These are phyloP conservation scores for Daphoenositta chrysoptera DNA, from an alignment of 2,113 vertebrate species.

Conservation along the genomic window DNA sequence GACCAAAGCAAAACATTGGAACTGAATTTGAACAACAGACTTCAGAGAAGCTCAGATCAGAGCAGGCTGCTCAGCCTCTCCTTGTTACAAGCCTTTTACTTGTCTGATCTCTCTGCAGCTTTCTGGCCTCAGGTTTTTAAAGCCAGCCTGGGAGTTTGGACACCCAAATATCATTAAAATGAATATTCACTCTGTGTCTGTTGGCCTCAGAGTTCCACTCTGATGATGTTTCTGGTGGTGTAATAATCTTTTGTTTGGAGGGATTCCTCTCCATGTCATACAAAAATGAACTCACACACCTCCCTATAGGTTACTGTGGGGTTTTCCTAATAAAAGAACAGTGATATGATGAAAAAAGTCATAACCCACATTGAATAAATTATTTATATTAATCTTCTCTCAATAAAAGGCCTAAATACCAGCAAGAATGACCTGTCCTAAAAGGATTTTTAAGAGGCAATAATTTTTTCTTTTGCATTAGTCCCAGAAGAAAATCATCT, in stretches of 20 bases:
- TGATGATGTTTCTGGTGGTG: neutral
- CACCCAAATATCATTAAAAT: neutral
- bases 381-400: neutral
- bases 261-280: neutral
- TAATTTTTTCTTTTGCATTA: neutral
- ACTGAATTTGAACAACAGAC: neutral
- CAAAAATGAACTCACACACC: neutral
- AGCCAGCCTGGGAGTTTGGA: neutral
- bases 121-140: neutral
- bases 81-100: neutral
- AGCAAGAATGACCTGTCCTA: neutral
- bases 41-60: neutral
- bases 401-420: neutral
- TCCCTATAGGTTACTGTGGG: neutral
- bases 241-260: neutral
- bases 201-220: neutral
- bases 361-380: neutral
- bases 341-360: neutral
- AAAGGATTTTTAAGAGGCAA: slow-evolving; percentile 23
- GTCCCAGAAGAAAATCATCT: slow-evolving; percentile 1
- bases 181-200: neutral
- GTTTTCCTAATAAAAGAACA: neutral
- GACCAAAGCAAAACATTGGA: neutral
- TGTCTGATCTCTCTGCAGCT: neutral
- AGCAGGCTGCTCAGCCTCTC: neutral